Percentiles rank a stretch among this genome's conserved stretches.
These are phyloP conservation scores for Brachyopa scutellaris DNA, from an alignment of 2,888 invertebrate genomes.

Conservation along the genomic window DNA sequence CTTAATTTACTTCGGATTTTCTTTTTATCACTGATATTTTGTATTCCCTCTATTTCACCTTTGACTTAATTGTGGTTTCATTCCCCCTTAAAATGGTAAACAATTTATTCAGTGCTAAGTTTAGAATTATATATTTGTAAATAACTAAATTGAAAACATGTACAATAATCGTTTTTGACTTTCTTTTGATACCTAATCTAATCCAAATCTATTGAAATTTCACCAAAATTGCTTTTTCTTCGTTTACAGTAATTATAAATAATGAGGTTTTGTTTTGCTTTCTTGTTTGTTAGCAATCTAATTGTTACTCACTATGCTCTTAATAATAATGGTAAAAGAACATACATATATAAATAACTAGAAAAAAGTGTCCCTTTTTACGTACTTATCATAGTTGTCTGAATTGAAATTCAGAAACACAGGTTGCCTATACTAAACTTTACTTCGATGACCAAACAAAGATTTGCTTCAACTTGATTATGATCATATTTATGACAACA, in stretches of 20 bases:
- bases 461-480: neutral
- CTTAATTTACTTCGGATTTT: constrained; percentile 47
- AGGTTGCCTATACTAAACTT: neutral
- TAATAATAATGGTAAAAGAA: constrained; percentile 35
- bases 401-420: constrained; percentile 18
- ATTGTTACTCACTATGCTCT: constrained; percentile 22
- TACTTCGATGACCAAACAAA: constrained; percentile 28
- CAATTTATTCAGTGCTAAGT: neutral
- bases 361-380: no score
- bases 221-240: constrained; percentile 3
- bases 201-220: neutral
- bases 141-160: neutral
- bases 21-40: constrained; percentile 57
- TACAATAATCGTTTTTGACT: neutral
- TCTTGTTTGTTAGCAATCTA: constrained; percentile 36
- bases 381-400: constrained; percentile 6
- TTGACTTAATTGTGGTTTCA: neutral
- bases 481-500: constrained; percentile 4
- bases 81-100: no score
- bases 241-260: constrained; percentile 55
- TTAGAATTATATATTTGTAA: neutral
- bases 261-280: constrained; percentile 66
- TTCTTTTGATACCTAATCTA: neutral
- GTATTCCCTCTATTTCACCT: constrained; percentile 5
- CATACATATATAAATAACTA: constrained; percentile 47